Percentiles rank a stretch among this genome's conserved stretches.
Evolutionary conservation across 2,113 vertebrate genomes (phyloP).

Genomic region (Halichoeres trimaculatus): DNA sequence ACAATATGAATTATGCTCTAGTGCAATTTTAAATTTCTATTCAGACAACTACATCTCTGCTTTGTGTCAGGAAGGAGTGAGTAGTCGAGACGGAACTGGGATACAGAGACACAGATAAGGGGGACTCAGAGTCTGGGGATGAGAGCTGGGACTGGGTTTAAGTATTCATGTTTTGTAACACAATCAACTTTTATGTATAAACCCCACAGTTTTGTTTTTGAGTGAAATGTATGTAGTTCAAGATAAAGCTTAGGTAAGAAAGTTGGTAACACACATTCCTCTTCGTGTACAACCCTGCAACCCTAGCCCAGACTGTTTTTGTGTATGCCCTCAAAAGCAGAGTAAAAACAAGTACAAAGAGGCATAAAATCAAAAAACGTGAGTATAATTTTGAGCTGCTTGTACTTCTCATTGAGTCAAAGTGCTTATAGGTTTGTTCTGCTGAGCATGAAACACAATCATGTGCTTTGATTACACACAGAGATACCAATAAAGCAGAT

Average conservation of each 20-base stretch:
- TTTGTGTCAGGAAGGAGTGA: conserved; percentile 9
- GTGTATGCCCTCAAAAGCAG: no score
- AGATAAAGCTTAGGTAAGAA: no score
- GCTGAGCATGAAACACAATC: no score
- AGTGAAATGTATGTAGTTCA: no score
- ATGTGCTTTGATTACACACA: not conserved
- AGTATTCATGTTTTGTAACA: not conserved
- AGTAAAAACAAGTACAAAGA: no score
- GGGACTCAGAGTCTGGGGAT: conserved; percentile 1
- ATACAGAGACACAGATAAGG: not conserved
- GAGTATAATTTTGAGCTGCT: no score
- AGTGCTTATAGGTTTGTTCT: no score
- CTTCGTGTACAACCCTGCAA: no score
- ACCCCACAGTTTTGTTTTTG: not conserved
- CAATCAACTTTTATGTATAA: not conserved
- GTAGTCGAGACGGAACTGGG: not conserved
- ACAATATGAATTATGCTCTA: conserved; percentile 3
- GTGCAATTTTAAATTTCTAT: conserved; percentile 9
- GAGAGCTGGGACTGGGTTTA: not conserved
- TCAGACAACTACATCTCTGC: not conserved
- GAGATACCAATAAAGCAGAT: no score
- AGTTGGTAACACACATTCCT: not conserved
- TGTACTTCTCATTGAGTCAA: no score
- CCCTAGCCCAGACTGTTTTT: no score
- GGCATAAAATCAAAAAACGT: no score